Conservation (phyloP, 2,888 invertebrate species). For the Agrochola macilenta region DNA sequence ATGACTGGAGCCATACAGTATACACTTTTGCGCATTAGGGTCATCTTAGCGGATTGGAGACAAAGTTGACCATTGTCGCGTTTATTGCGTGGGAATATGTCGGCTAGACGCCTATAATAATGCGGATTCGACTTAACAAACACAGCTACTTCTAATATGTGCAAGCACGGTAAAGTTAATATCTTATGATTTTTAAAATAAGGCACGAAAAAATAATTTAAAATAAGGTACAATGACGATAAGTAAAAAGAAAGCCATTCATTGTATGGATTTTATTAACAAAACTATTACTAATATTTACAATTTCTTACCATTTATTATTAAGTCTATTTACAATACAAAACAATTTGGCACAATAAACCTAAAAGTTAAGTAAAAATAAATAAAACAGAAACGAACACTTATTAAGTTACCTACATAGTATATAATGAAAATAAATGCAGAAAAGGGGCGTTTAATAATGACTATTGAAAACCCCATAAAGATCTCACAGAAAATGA, state of each 20-base stretch:
- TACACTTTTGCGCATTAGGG: too few species aligned
- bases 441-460: neutral
- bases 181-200: too few species aligned
- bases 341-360: neutral
- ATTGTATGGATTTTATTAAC: constrained; percentile 33
- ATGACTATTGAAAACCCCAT: neutral
- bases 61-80: too few species aligned
- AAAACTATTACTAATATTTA: constrained; percentile 21
- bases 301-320: neutral
- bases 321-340: constrained; percentile 11
- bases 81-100: too few species aligned
- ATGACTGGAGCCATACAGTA: too few species aligned
- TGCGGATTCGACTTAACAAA: too few species aligned
- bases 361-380: neutral
- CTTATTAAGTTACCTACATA: neutral
- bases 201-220: too few species aligned
- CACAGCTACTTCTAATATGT: too few species aligned
- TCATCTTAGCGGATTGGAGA: too few species aligned
- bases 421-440: neutral
- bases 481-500: neutral
- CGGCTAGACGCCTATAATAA: too few species aligned
- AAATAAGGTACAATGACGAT: too few species aligned
- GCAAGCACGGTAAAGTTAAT: too few species aligned
- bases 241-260: neutral
- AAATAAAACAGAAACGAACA: constrained; percentile 6